A percentile compares a stretch with the other conserved stretches of the same genome.
Conservation (phyloP, 2,888 invertebrate species). For the Isotomurus palustris region DNA sequence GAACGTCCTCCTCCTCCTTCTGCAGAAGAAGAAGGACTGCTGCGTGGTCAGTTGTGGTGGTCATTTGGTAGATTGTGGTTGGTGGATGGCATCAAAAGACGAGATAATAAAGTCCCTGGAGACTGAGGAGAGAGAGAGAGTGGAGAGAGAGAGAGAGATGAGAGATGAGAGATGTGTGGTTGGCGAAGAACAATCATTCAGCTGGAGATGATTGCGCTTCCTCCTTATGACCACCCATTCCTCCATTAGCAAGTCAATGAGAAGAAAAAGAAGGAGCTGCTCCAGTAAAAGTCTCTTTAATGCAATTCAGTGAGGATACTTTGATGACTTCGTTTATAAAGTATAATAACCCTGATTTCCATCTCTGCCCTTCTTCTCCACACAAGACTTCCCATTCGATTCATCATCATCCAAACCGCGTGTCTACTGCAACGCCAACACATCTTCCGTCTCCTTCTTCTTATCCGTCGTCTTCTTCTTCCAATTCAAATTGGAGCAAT, state of each 20-base stretch:
- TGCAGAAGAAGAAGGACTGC: no score
- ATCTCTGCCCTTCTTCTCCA: slow-evolving; percentile 15
- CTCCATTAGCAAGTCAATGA: slow-evolving; percentile 41
- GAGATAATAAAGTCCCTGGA: no score
- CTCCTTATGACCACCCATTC: slow-evolving; percentile 30
- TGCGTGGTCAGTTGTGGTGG: no score
- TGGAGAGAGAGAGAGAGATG: no score
- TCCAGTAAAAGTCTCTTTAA: slow-evolving; percentile 22
- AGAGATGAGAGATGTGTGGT: no score
- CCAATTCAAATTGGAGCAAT: no score
- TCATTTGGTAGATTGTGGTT: no score
- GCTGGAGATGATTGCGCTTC: no score
- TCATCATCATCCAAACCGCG: neutral
- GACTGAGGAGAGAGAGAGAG: no score
- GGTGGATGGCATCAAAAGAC: no score
- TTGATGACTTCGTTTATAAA: slow-evolving; percentile 39
- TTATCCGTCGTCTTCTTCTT: neutral
- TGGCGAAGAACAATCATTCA: no score
- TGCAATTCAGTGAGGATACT: slow-evolving; percentile 38
- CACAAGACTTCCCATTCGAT: neutral
- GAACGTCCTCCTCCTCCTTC: no score
- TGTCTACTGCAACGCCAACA: neutral
- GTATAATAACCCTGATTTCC: slow-evolving; percentile 33
- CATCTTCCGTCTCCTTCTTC: neutral
- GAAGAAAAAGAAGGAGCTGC: slow-evolving; percentile 21